Conservation (phyloP, 1,140 invertebrate genomes). For the Lamellibrachia luymesi region DNA sequence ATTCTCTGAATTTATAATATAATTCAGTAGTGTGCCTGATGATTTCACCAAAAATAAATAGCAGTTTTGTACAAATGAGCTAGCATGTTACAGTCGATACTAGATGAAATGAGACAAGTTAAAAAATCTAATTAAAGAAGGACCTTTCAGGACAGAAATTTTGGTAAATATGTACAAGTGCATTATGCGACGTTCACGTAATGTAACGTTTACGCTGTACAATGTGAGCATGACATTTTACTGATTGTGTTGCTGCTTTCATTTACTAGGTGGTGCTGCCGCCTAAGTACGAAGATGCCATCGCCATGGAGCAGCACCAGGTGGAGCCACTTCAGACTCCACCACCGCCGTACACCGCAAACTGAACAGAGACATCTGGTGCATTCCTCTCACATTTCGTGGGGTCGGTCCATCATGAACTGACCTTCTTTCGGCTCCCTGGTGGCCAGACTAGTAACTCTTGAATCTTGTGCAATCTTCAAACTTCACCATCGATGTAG, state of each 20-base stretch:
- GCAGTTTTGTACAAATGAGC: too few relatives aligned
- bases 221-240: not conserved
- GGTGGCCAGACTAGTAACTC: not conserved
- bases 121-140: too few relatives aligned
- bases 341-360: slow-evolving; percentile 32
- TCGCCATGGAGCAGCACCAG: slow-evolving; percentile 34
- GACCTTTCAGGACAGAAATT: too few relatives aligned
- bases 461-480: not conserved
- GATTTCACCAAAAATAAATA: too few relatives aligned
- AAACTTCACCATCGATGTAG: not conserved
- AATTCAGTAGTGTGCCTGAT: too few relatives aligned
- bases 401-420: not conserved
- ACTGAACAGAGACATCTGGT: not conserved
- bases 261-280: slow-evolving; percentile 51
- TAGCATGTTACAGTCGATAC: too few relatives aligned
- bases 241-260: slow-evolving; percentile 18
- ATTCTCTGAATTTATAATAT: too few relatives aligned
- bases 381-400: not conserved
- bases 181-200: too few relatives aligned
- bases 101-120: too few relatives aligned
- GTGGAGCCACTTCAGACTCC: slow-evolving; percentile 24
- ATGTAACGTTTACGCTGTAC: not conserved
- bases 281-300: slow-evolving; percentile 55
- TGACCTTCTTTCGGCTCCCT: not conserved
- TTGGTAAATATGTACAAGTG: too few relatives aligned